Base-by-base conservation (phyloP, 2,797 vertebrate species). In the Jordanella pulchra region DNA sequence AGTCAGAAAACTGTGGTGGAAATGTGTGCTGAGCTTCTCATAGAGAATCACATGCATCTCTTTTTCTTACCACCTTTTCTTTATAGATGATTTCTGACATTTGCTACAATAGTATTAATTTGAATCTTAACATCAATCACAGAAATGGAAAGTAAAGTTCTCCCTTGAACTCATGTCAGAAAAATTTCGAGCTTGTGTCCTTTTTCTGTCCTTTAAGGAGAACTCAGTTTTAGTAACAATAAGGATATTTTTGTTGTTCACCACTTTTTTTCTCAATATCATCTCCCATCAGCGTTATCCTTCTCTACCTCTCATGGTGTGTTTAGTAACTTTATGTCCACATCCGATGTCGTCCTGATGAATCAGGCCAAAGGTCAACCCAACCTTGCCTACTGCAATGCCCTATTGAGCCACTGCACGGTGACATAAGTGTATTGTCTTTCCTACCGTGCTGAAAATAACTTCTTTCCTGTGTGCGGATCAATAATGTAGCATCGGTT, bases 401-500 rank as follows among this genome's bases (percentile, higher is more conserved):
- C 86, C 84, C 87, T 84, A 83, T 86, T 77, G 81, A 90, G 77
- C 70, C 3, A 18, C 58, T 30, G 70, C 7, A 25, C 30, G 18
- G 58, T 75, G 27, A 45, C 25, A 48, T 53, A 30, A 73, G 73
- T 67, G 87, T 77, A 89, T 91, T 89, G 86, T 91, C 88, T 93
- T 94, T 91, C 89, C 87, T 86, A 67, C 72, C 65, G 65, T 39
- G 55, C 84, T 82, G 71, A 85, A 87, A 90, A 90, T 90, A 89
- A 88, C 88, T 89, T 90, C 84, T 87, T 92, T 93, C 92, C 93
- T 92, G 84, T 80, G 65, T 23, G 0, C 27, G 56, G 85, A 94
- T 94, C 93, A 75, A 94, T 94, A 89, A 65, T 53, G 54, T 79
- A 78, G 76, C 82, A 78, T 76, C 9, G 39, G 82, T 69, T 69